Evolutionary conservation across 2,888 invertebrate genomes (phyloP), one percentile per base, ranked within the genome.

Genomic region (Spilosoma lubricipeda): DNA sequence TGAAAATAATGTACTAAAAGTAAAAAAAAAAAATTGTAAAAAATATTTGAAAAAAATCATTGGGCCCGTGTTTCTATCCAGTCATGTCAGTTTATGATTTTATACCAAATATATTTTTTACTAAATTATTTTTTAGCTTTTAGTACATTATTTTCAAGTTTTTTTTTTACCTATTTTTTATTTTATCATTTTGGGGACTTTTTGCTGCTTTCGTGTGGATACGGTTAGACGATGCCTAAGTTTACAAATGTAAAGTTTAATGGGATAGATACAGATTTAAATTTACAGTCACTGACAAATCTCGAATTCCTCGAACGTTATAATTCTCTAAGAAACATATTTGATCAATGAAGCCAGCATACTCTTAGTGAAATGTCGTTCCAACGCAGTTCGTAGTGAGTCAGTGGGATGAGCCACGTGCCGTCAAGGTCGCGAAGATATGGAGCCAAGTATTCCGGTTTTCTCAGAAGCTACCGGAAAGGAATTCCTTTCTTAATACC

Each of bases 401-500:
- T 91, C 90, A 90, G 72, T 80, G 81, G 82, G 80, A 84, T 75
- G 80, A 71, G 84, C 82, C 90, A 88, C 89, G 86, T 89, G 90
- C 85, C 87, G 66, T 72, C 85, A 86, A 86, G 84, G 87, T 83
- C 77, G 78, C 72, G 77, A 75, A 75, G 75, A 67, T 73, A 75
- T 82, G 83, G 85, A 82, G 90, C 88, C 89, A 91, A 92, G 82
- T 79, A 88, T 89, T 90, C 89, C 90, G 89, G 91, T 88, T 89
- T 90, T 89, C 89, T 83, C 81, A 78, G 89, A 90, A 91, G 73
- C 77, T 72, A 70, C 67, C 68, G 73, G 76, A 77, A 80, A 85
- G 66, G 85, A 85, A 90, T 90, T 85, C 84, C 86, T 77, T 70
- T 83, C 87, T 83, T 75, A 78, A 88, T 59, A 69, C 82, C 82